Evolutionary conservation across 2,888 invertebrate genomes (phyloP), one percentile per base, ranked within the genome.

Genomic region (Hoplodrina ambigua): DNA sequence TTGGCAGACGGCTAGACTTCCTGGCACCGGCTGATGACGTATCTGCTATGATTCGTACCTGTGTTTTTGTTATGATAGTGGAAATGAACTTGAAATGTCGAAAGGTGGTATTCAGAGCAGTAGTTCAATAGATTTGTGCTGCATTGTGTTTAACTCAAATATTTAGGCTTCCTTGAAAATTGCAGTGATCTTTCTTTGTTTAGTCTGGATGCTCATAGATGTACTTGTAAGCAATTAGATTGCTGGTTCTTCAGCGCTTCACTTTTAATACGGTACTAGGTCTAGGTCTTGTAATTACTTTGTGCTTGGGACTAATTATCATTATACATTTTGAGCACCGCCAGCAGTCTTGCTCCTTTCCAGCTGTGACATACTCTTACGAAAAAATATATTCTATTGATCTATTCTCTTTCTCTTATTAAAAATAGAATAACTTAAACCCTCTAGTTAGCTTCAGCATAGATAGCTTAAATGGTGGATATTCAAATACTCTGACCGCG

Each of bases 1-100:
- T 77, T 77, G 73, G 78, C 68, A 78, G 58, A 62, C 55, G 78
- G 33, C 77, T 68, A 77, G 77, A 78, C 77, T 58, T 58, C 19
- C 54, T 72, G 77, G 72, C 76, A 67, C 76, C 67, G 50, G 6
- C 52, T 54, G 57, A 60, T 61, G 72, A 61, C 52, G 60, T 72
- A 46, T 46, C 19, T 37, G 10, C 60, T n/a, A 2, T 53, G 37
- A 25, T 60, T 63, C 25, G 53, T 63, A 77, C 78, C 59, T 67
- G 77, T 53, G 53, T 60, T 37, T 41, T 65, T 13, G 25, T 20
- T 33, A 33, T n/a, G 17, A 33, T 19, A 71, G 20, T 57, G 17
- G 52, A 56, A 50, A n/a, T 41, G 30, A 30, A 54, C 41, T 68
- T 41, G n/a, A 54, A n/a, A 25, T 41, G 0, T 25, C 37, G 37